Base-by-base conservation (phyloP, 1,140 invertebrate species). In the Cyclina sinensis region DNA sequence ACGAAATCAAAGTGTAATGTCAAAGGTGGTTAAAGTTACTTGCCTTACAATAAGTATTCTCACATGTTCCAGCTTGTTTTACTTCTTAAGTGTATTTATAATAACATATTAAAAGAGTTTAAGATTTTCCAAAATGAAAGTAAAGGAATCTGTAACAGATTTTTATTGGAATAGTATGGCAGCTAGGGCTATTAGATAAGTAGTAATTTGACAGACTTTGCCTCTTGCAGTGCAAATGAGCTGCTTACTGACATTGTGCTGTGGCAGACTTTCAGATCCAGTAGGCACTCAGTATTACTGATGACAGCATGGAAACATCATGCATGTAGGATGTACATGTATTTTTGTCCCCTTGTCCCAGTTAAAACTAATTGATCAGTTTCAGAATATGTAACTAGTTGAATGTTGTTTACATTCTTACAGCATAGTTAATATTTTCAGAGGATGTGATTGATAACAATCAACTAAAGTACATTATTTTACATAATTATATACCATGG, bases 161-260 rank as follows among this genome's bases (percentile, higher is more conserved):
- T n/a, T n/a, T n/a, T n/a, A n/a, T n/a, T n/a, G n/a, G n/a, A n/a
- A n/a, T n/a, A n/a, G n/a, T n/a, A n/a, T n/a, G n/a, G n/a, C n/a
- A n/a, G n/a, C n/a, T n/a, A 7, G 43, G 54, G 54, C 54, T 57
- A 21, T 57, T 18, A 21, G 54, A 57, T 57, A 65, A 30, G n/a
- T 30, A 16, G 35, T 70, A 70, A 70, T 70, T 70, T 70, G 35
- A 37, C 65, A 70, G 65, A 70, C 65, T 70, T 30, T 70, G 24
- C 37, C 4, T 70, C 14, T 9, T 9, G 24, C 59, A 4, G 9
- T 65, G 11, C 59, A 65, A 65, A 9, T 65, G 27, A 65, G 24
- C 32, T 65, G 59, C 32, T 65, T 65, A 11, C 59, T 65, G 9
- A 9, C 32, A 11, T 65, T 30, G 27, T 65, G 27, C 24, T 65